Conservation (phyloP, 2,113 vertebrate species). For the Corythornis madagascariensis region DNA sequence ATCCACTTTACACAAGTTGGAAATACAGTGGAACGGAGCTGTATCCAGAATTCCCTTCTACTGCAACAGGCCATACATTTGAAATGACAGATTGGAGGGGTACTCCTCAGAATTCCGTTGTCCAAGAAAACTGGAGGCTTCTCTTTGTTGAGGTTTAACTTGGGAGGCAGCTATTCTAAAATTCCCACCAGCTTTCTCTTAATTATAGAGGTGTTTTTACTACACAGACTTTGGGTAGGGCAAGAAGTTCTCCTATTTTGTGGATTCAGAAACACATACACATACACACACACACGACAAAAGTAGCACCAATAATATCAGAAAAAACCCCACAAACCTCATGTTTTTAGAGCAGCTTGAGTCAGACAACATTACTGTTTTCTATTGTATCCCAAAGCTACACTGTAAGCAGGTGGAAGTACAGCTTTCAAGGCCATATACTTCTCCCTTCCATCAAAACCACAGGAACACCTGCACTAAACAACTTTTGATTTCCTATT, state of each 20-base stretch:
- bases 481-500: neutral
- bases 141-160: neutral
- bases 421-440: neutral
- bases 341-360: neutral
- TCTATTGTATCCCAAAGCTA: neutral
- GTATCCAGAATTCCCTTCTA: neutral
- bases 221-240: neutral
- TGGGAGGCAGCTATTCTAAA: neutral
- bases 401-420: neutral
- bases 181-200: neutral
- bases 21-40: neutral
- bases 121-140: neutral
- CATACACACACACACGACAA: neutral
- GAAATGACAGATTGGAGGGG: neutral
- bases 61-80: neutral
- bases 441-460: neutral
- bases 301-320: neutral
- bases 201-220: neutral
- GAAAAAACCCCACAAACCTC: neutral
- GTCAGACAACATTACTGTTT: neutral
- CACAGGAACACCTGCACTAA: neutral
- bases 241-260: neutral
- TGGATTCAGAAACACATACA: neutral
- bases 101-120: neutral
- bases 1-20: neutral